These are phyloP conservation scores for Melanerpes formicivorus DNA, from an alignment of 2,113 vertebrate genomes.

Conservation along the genomic window DNA sequence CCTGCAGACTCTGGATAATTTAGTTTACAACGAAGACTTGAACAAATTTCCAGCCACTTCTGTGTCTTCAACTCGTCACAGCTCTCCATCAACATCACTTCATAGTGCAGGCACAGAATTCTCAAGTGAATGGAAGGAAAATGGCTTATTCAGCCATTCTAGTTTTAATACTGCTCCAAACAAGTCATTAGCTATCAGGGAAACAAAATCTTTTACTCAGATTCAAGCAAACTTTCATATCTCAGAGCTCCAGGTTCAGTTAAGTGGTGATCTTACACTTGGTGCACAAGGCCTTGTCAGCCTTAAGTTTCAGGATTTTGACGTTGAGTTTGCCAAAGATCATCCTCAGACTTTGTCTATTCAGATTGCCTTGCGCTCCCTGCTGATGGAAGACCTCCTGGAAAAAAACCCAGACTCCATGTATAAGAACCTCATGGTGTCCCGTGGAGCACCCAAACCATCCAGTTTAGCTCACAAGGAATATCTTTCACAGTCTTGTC, in stretches of 20 bases:
- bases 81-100: constrained; percentile 80
- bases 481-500: constrained; percentile 95
- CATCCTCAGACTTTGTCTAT: constrained; percentile 89
- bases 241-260: constrained; percentile 91
- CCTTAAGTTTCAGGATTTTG: constrained; percentile 93
- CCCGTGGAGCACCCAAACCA: constrained; percentile 92
- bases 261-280: constrained; percentile 91
- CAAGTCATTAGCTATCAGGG: constrained; percentile 73
- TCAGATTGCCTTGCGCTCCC: constrained; percentile 89
- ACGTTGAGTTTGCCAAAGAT: constrained; percentile 93
- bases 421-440: constrained; percentile 96
- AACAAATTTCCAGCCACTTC: constrained; percentile 71
- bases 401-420: constrained; percentile 91
- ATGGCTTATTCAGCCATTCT: constrained; percentile 87
- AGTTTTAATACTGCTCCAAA: constrained; percentile 74
- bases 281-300: constrained; percentile 95
- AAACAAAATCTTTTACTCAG: constrained; percentile 86
- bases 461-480: constrained; percentile 91
- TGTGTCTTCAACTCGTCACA: constrained; percentile 74
- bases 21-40: constrained; percentile 89
- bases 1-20: constrained; percentile 93
- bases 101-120: constrained; percentile 79
- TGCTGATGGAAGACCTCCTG: constrained; percentile 96
- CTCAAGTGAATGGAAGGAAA: constrained; percentile 78
- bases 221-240: constrained; percentile 89